Conservation (phyloP, 2,113 vertebrate genomes). For the Paradoxurus hermaphroditus region DNA sequence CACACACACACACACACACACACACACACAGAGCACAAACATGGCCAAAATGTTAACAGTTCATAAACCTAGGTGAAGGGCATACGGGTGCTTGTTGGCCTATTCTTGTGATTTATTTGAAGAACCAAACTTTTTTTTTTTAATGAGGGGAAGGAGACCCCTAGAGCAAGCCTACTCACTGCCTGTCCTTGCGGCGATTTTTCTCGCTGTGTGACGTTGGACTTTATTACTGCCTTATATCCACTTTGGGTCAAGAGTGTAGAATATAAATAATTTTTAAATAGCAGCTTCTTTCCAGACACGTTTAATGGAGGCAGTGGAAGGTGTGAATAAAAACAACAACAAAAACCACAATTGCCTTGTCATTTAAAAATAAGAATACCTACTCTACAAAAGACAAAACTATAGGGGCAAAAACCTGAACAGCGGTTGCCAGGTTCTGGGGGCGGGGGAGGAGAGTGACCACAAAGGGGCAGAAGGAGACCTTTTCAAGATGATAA, state of each 20-base stretch:
- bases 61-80: background rate
- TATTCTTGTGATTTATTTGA: background rate
- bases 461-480: background rate
- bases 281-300: background rate
- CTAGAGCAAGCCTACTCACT: background rate
- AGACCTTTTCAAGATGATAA: background rate
- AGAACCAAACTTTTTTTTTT: background rate
- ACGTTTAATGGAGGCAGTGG: background rate
- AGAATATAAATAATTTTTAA: background rate
- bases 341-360: background rate
- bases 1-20: too few relatives aligned
- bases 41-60: too few relatives aligned
- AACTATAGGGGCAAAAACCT: background rate
- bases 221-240: background rate
- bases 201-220: background rate
- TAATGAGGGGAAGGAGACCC: background rate
- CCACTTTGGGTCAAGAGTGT: background rate
- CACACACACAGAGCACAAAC: too few relatives aligned
- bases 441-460: background rate
- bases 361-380: background rate
- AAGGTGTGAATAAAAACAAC: background rate
- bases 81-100: rapidly evolving
- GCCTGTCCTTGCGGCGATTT: background rate
- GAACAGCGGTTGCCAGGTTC: background rate
- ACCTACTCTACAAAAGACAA: background rate